These are phyloP conservation scores for Gallirallus australis DNA, from an alignment of 2,797 vertebrate genomes.

Conservation along the genomic window DNA sequence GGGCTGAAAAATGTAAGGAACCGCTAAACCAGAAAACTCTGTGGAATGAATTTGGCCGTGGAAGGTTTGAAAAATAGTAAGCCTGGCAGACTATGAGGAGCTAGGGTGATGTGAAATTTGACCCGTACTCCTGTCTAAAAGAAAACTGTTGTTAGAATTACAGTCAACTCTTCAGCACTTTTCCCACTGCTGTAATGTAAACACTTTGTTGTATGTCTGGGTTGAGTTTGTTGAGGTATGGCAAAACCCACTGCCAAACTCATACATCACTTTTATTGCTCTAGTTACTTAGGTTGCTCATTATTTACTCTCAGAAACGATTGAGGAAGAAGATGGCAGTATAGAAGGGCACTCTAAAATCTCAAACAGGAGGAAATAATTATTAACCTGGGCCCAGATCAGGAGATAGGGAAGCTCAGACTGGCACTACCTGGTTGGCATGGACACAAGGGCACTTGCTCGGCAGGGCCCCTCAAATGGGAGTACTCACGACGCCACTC, in stretches of 20 bases:
- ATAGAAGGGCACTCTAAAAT: background rate
- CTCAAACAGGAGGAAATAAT: constrained; percentile 31
- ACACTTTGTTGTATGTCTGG: constrained; percentile 36
- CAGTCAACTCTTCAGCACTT: background rate
- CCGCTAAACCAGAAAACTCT: background rate
- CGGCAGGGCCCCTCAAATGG: background rate
- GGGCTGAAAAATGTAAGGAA: background rate
- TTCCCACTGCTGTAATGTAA: constrained; percentile 44
- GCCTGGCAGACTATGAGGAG: background rate
- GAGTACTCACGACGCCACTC: background rate
- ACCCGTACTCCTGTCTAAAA: background rate
- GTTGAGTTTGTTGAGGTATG: constrained; percentile 20
- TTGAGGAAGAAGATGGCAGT: constrained; percentile 54
- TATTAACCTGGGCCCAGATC: constrained; percentile 45
- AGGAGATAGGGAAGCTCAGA: background rate
- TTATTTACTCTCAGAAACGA: constrained; percentile 25
- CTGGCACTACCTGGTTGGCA: background rate
- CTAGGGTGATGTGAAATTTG: background rate
- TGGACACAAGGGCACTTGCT: background rate
- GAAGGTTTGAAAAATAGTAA: background rate
- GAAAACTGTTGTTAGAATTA: constrained; percentile 21
- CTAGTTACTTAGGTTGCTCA: background rate
- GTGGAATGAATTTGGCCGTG: background rate
- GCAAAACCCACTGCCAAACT: constrained; percentile 12
- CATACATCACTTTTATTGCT: constrained; percentile 43